Evolutionary conservation across 2,888 invertebrate genomes (phyloP).

Genomic region (Harpagoxenus sublaevis): DNA sequence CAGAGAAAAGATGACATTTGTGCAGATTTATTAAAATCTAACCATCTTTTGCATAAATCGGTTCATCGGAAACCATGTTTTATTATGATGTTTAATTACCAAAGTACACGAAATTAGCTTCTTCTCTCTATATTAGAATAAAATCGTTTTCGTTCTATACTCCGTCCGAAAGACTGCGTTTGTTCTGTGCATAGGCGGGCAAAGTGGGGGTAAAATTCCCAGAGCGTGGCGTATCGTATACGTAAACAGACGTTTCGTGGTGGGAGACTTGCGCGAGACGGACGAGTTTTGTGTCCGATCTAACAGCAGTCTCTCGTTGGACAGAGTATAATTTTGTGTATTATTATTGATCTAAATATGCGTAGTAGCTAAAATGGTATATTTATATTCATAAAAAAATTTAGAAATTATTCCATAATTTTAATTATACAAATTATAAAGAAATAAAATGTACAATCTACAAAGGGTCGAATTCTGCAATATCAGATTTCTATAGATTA

Average conservation of each 20-base stretch:
- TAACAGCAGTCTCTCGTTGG: too few species aligned
- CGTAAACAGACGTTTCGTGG: too few species aligned
- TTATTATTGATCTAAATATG: neutral
- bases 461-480: neutral
- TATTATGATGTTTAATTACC: neutral
- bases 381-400: neutral
- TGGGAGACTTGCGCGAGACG: too few species aligned
- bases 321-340: neutral
- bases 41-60: neutral
- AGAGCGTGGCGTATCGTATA: too few species aligned
- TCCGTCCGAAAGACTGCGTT: too few species aligned
- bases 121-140: neutral
- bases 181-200: too few species aligned
- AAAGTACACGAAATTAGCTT: neutral
- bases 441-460: neutral
- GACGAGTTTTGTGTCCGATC: too few species aligned
- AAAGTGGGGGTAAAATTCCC: too few species aligned
- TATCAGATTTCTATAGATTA: neutral
- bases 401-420: neutral
- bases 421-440: neutral
- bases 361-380: neutral
- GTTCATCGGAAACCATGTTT: neutral
- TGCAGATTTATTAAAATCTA: slow-evolving; percentile 32
- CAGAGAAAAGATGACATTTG: slow-evolving; percentile 38
- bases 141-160: neutral